These are phyloP conservation scores for Lycaon pictus DNA, from an alignment of 2,113 vertebrate genomes.

Conservation along the genomic window DNA sequence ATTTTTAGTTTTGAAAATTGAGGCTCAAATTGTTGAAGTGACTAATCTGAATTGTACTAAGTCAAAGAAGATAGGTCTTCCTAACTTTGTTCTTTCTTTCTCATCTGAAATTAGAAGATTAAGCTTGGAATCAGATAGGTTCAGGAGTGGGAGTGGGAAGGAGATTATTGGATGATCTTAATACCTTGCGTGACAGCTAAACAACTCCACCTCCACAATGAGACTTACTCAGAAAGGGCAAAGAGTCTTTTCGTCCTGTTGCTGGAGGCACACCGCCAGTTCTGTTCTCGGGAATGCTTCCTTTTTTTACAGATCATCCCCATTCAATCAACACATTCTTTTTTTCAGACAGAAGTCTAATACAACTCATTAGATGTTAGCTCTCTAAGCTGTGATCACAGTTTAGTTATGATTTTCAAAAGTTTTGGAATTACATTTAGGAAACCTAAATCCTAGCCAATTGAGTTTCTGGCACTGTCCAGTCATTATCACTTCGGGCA, in stretches of 20 bases:
- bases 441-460: neutral
- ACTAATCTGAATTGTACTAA: neutral
- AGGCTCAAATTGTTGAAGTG: neutral
- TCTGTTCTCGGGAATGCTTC: neutral
- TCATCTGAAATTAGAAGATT: neutral
- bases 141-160: neutral
- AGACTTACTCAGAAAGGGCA: neutral
- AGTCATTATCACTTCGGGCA: neutral
- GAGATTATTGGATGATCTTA: neutral
- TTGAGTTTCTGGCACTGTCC: neutral
- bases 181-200: neutral
- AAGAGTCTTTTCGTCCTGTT: neutral
- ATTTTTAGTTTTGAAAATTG: conserved; percentile 19
- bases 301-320: neutral
- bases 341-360: neutral
- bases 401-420: neutral
- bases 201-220: neutral
- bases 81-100: neutral
- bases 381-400: neutral
- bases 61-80: neutral
- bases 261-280: neutral
- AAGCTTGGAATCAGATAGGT: neutral
- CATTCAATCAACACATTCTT: neutral
- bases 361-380: neutral
- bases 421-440: conserved; percentile 32